phyloP scores from a whole-genome alignment of 2,888 invertebrate species.

The Syrphus vitripennis region DNA sequence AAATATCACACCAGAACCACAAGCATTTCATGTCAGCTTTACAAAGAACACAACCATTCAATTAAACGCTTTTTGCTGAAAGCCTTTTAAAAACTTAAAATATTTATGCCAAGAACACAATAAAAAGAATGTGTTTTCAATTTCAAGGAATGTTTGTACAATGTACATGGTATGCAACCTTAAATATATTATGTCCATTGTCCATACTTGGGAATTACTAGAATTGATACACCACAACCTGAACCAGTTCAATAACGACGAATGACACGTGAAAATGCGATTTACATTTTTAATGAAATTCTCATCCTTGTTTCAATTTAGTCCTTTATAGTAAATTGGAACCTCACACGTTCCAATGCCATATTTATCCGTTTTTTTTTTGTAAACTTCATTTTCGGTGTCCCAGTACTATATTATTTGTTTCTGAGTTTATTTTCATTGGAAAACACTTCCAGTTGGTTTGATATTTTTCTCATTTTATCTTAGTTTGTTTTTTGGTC shows the following conservation, averaged over 20 bases:
- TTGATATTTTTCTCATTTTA: constrained; percentile 45
- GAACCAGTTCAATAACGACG: constrained; percentile 2
- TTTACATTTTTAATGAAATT: constrained; percentile 47
- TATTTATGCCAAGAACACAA: not conserved
- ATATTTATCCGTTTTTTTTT: constrained; percentile 13
- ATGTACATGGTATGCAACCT: not conserved
- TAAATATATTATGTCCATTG: not conserved
- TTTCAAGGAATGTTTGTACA: not conserved
- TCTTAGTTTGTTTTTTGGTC: constrained; percentile 40
- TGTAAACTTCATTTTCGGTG: not conserved
- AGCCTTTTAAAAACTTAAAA: not conserved
- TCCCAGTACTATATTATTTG: not conserved
- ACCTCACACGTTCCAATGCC: not conserved
- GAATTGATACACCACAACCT: not conserved
- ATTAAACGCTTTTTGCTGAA: not conserved
- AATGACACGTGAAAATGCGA: constrained; percentile 36
- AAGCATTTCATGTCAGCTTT: not conserved
- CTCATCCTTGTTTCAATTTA: constrained; percentile 21
- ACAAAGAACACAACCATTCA: not conserved
- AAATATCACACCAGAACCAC: no score
- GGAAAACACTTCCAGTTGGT: constrained; percentile 34
- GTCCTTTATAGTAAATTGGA: not conserved
- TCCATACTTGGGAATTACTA: not conserved
- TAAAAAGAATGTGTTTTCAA: not conserved
- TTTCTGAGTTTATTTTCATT: constrained; percentile 10